Conservation (phyloP, 1,140 invertebrate genomes). For the Phortica variegata region DNA sequence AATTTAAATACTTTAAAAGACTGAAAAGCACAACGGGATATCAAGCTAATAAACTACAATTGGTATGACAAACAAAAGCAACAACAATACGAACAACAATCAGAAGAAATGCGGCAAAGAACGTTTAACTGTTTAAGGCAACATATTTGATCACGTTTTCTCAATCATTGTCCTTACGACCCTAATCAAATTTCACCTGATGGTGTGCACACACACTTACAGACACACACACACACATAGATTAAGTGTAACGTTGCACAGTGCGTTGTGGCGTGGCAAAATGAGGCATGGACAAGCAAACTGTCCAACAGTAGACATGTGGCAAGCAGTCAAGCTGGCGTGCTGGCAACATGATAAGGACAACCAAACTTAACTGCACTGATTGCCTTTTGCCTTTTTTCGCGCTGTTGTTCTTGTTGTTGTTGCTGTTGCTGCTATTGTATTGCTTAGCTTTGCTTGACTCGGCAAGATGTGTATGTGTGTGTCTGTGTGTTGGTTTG, state of each 20-base stretch:
- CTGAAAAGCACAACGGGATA: too few species aligned
- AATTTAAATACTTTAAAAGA: too few species aligned
- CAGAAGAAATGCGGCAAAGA: slow-evolving; percentile 23
- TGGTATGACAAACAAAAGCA: slow-evolving; percentile 1
- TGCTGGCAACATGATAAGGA: slow-evolving; percentile 42
- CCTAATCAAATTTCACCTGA: slow-evolving; percentile 55
- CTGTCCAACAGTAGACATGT: too few species aligned
- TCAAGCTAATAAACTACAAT: too few species aligned
- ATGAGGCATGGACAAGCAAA: too few species aligned
- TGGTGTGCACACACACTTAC: slow-evolving; percentile 23
- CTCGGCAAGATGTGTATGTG: slow-evolving; percentile 25
- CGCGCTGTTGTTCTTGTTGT: neutral
- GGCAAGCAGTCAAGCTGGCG: neutral
- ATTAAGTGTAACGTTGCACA: too few species aligned
- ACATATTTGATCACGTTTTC: slow-evolving; percentile 55
- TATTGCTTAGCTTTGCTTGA: slow-evolving; percentile 8
- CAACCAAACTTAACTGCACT: slow-evolving; percentile 49
- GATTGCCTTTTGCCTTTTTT: slow-evolving; percentile 28
- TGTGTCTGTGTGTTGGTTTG: slow-evolving; percentile 21
- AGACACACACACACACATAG: neutral
- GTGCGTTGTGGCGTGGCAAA: neutral
- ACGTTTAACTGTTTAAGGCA: slow-evolving; percentile 55
- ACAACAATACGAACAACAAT: slow-evolving; percentile 19
- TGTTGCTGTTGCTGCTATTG: slow-evolving; percentile 12
- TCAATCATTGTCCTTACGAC: slow-evolving; percentile 54